Evolutionary conservation across 1,140 invertebrate genomes (phyloP), one percentile per base, ranked within the genome.

Genomic region (Radopholus similis): DNA sequence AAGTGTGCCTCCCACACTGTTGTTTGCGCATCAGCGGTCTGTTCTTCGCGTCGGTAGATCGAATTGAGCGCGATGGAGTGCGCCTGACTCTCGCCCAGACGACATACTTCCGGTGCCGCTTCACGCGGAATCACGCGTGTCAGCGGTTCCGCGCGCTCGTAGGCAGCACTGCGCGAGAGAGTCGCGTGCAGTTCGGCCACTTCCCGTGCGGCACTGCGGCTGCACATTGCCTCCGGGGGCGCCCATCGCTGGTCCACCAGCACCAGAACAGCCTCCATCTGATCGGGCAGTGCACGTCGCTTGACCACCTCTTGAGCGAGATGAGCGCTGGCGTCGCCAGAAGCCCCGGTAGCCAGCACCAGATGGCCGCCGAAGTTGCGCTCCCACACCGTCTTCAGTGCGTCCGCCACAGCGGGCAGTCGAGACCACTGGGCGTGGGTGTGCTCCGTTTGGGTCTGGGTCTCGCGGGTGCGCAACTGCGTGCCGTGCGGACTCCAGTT

Each of bases 41-140:
- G 30, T 11, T 76, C 69, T 23, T 76, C 57, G 9, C 53, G 30
- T 47, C 54, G 15, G 53, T 75, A 73, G 8, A 18, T 42, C 9
- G 47, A 63, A n/a, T 74, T 73, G 11, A 71, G n/a, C 26, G 53
- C 69, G 26, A 68, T 40, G 4, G 49, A 57, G 51, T 76, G 54
- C 4, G 73, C 73, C 28, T 53, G 37, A 53, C 74, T 76, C 62
- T 73, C 71, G 44, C 23, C 18, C 55, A 56, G 38, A 18, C 59
- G 55, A 21, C 64, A 40, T 47, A 40, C 65, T 40, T 68, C 51
- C 38, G 49, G 32, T n/a, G 8, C 51, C 35, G 55, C 56, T 37
- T 74, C 66, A n/a, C 53, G 13, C 1, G 72, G 49, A 49, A 42
- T 23, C 32, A 62, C 30, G 42, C 21, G 42, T 21, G 49, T 62